Evolutionary conservation across 2,888 invertebrate species (phyloP).

Genomic region (Rhorus exstirpatorius): DNA sequence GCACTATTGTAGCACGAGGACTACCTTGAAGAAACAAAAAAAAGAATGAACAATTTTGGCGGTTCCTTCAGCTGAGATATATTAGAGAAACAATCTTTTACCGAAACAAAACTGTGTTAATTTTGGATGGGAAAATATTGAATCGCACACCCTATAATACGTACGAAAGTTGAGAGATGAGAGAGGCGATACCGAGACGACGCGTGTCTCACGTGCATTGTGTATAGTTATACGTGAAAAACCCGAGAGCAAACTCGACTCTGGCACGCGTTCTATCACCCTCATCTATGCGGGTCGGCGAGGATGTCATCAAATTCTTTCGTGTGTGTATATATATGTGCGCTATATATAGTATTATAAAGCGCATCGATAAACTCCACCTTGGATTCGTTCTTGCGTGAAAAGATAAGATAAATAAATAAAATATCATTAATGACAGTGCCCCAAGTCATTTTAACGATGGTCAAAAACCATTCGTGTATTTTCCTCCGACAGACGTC

Average conservation of each 20-base stretch:
- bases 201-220: constrained; percentile 40
- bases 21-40: no score
- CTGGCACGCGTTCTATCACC: constrained; percentile 51
- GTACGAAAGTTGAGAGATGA: constrained; percentile 15
- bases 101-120: not conserved
- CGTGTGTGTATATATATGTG: not conserved
- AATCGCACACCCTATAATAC: constrained; percentile 6
- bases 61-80: no score
- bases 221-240: constrained; percentile 16
- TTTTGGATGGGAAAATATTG: not conserved
- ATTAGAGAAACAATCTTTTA: no score
- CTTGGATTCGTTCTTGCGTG: not conserved
- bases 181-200: constrained; percentile 13
- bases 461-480: not conserved
- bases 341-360: not conserved
- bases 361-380: not conserved
- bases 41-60: no score
- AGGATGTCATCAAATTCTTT: constrained; percentile 42
- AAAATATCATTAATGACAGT: constrained; percentile 9
- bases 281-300: constrained; percentile 58
- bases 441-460: not conserved
- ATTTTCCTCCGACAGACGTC: not conserved
- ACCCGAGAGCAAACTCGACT: constrained; percentile 24
- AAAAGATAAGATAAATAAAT: not conserved
- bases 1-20: no score